Evolutionary conservation across 1,140 invertebrate genomes (phyloP).

Genomic region (Bursaphelenchus mucronatus): DNA sequence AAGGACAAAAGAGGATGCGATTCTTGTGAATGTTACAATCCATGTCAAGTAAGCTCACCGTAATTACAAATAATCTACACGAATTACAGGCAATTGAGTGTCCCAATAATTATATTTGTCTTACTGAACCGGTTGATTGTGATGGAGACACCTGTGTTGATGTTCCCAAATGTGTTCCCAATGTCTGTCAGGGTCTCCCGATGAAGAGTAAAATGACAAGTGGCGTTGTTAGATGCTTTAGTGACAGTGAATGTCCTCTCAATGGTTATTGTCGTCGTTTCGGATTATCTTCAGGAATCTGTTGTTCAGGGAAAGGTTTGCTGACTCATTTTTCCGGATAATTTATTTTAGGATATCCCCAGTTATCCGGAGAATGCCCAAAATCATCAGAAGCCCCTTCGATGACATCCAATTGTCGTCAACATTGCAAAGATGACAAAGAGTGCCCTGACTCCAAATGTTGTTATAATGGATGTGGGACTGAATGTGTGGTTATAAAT

Average conservation of each 20-base stretch:
- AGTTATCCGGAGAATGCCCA: slow-evolving; percentile 38
- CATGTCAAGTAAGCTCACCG: slow-evolving; percentile 37
- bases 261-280: slow-evolving; percentile 30
- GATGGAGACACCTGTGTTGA: slow-evolving; percentile 33
- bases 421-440: slow-evolving; percentile 33
- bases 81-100: slow-evolving; percentile 37
- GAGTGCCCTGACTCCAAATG: slow-evolving; percentile 36
- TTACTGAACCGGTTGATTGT: slow-evolving; percentile 47
- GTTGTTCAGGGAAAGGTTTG: slow-evolving; percentile 35
- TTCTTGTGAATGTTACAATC: slow-evolving; percentile 49
- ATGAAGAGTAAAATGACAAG: slow-evolving; percentile 25
- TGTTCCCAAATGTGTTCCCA: slow-evolving; percentile 45
- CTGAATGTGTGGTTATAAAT: slow-evolving; percentile 24
- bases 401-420: slow-evolving; percentile 21
- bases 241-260: slow-evolving; percentile 16
- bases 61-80: background rate
- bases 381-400: slow-evolving; percentile 20
- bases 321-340: slow-evolving; percentile 8
- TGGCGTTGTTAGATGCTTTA: slow-evolving; percentile 19
- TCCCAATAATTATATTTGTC: slow-evolving; percentile 37
- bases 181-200: slow-evolving; percentile 37
- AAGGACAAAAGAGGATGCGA: slow-evolving; percentile 49
- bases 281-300: slow-evolving; percentile 29
- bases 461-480: slow-evolving; percentile 51
- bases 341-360: slow-evolving; percentile 27